Evolutionary conservation across 2,797 vertebrate species (phyloP).

Genomic region (Telmatherina bonti): DNA sequence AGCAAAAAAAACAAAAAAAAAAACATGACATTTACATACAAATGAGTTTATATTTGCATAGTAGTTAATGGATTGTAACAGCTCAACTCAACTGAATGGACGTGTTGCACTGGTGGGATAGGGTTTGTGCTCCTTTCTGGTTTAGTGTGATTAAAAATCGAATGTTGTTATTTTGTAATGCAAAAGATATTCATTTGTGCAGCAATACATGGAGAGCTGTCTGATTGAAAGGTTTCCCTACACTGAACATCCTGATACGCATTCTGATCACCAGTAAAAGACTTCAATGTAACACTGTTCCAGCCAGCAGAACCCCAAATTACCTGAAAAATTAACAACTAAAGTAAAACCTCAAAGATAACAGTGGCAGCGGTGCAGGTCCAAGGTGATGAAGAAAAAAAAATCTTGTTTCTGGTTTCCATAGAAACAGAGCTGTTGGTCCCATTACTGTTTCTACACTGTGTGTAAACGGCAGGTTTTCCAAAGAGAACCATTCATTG

Average conservation of each 20-base stretch:
- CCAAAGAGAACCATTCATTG: conserved; percentile 76
- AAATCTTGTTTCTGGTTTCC: conserved; percentile 77
- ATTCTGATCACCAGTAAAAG: conserved; percentile 14
- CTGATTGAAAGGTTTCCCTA: conserved; percentile 40
- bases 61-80: conserved; percentile 55
- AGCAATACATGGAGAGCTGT: conserved; percentile 24
- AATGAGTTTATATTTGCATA: conserved; percentile 69
- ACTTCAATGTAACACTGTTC: conserved; percentile 16
- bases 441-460: conserved; percentile 80
- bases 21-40: conserved; percentile 67
- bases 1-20: conserved; percentile 13
- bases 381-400: conserved; percentile 71
- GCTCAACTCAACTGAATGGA: conserved; percentile 53
- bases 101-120: conserved; percentile 60
- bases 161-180: conserved; percentile 46
- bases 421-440: conserved; percentile 83
- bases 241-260: conserved; percentile 11
- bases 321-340: conserved; percentile 58
- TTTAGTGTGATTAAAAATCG: conserved; percentile 61
- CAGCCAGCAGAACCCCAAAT: conserved; percentile 48
- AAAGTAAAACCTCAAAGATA: conserved; percentile 42
- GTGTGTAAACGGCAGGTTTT: conserved; percentile 80
- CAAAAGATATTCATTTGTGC: conserved; percentile 26
- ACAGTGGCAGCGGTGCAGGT: conserved; percentile 59
- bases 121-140: conserved; percentile 36